Evolutionary conservation across 2,797 vertebrate species (phyloP).

Genomic region (Spinus pinus): DNA sequence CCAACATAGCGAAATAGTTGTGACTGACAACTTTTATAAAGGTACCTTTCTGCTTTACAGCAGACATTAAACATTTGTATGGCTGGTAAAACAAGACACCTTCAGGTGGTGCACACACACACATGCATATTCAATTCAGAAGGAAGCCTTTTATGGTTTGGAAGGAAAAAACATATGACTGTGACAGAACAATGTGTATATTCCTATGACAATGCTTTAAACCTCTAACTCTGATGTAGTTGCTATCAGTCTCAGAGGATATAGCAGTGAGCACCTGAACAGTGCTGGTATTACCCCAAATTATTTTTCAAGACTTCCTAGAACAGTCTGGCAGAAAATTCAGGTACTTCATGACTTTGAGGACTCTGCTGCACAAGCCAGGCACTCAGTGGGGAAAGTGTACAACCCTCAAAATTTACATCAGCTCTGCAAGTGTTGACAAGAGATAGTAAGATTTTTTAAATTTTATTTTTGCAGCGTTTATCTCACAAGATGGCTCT

Average conservation of each 20-base stretch:
- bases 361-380: neutral
- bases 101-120: neutral
- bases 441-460: neutral
- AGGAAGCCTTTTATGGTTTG: neutral
- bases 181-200: rapidly evolving
- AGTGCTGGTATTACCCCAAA: rapidly evolving
- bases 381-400: neutral
- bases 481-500: neutral
- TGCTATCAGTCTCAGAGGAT: neutral
- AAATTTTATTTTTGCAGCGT: neutral
- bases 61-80: neutral
- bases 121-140: neutral
- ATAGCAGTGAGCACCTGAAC: neutral
- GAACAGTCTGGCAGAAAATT: neutral
- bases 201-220: neutral
- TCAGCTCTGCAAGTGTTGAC: neutral
- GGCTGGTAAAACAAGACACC: neutral
- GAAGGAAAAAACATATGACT: rapidly evolving
- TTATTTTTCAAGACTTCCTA: neutral
- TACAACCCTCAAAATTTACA: neutral
- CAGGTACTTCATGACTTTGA: neutral
- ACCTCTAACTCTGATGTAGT: neutral
- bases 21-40: neutral
- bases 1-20: neutral
- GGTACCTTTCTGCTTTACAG: neutral